Evolutionary conservation across 2,113 vertebrate species (phyloP).

Genomic region (Poeciliopsis occidentalis): DNA sequence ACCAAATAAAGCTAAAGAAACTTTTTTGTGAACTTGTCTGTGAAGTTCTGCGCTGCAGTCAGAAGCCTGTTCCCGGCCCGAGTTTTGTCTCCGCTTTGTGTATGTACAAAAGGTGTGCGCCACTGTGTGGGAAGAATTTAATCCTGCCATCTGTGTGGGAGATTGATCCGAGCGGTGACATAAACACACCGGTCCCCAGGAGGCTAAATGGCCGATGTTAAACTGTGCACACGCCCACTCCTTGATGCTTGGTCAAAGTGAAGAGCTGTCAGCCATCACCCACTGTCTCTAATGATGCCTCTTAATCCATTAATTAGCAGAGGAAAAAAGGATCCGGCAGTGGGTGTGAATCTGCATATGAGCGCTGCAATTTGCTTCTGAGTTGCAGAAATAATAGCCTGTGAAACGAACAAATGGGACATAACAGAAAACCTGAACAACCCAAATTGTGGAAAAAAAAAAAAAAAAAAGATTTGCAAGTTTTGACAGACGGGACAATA

Average conservation of each 20-base stretch:
- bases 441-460: not conserved
- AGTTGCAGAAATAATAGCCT: constrained; percentile 27
- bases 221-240: constrained; percentile 33
- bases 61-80: not conserved
- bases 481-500: constrained; percentile 35
- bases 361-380: not conserved
- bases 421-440: not conserved
- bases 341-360: constrained; percentile 50
- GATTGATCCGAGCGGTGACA: constrained; percentile 17
- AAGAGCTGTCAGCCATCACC: constrained; percentile 32
- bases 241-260: constrained; percentile 30
- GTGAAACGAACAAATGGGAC: not conserved
- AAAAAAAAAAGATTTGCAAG: not conserved
- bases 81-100: not conserved
- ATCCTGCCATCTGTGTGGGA: constrained; percentile 28
- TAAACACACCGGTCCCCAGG: constrained; percentile 22
- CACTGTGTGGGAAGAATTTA: constrained; percentile 14
- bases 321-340: constrained; percentile 20
- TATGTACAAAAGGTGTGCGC: not conserved
- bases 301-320: constrained; percentile 45
- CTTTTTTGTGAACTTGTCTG: no score
- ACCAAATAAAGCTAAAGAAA: not conserved
- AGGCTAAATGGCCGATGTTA: constrained; percentile 16
- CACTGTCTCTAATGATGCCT: constrained; percentile 51
- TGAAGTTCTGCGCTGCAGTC: no score